Evolutionary conservation across 2,888 invertebrate species (phyloP).

Genomic region (Myathropa florea): DNA sequence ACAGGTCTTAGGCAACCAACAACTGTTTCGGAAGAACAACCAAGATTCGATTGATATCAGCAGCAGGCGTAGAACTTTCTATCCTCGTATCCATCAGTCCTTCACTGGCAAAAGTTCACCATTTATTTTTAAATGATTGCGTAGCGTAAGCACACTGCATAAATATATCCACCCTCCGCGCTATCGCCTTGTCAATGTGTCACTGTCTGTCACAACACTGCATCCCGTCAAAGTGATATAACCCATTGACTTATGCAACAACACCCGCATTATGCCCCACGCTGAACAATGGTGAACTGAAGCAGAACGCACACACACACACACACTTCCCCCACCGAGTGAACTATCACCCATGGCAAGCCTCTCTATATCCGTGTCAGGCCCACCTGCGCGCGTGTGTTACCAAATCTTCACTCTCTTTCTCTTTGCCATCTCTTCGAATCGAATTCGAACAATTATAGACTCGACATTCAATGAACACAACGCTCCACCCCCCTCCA

Average conservation of each 20-base stretch:
- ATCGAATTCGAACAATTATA: constrained; percentile 61
- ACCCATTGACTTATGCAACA: constrained; percentile 31
- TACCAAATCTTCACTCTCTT: constrained; percentile 36
- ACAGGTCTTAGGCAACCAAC: background rate
- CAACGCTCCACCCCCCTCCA: constrained; percentile 20
- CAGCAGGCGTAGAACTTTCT: background rate
- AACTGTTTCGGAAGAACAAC: too few species aligned
- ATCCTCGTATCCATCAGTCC: background rate
- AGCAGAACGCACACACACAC: background rate
- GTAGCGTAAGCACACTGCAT: background rate
- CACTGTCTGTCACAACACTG: background rate
- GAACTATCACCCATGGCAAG: background rate
- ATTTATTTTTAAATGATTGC: background rate
- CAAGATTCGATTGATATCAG: background rate
- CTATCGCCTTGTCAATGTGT: background rate
- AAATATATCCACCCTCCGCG: background rate
- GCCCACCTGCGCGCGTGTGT: constrained; percentile 58
- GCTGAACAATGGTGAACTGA: background rate
- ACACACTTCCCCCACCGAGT: background rate
- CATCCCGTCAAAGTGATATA: constrained; percentile 6
- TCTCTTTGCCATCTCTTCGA: background rate
- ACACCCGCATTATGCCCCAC: constrained; percentile 1
- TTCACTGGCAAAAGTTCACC: background rate
- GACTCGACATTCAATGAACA: constrained; percentile 50
- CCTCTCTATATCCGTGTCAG: constrained; percentile 8